A percentile compares a stretch with the other conserved stretches of the same genome.
These are phyloP conservation scores for Drosophila biarmipes DNA, from an alignment of 1,140 invertebrate species.

Conservation along the genomic window DNA sequence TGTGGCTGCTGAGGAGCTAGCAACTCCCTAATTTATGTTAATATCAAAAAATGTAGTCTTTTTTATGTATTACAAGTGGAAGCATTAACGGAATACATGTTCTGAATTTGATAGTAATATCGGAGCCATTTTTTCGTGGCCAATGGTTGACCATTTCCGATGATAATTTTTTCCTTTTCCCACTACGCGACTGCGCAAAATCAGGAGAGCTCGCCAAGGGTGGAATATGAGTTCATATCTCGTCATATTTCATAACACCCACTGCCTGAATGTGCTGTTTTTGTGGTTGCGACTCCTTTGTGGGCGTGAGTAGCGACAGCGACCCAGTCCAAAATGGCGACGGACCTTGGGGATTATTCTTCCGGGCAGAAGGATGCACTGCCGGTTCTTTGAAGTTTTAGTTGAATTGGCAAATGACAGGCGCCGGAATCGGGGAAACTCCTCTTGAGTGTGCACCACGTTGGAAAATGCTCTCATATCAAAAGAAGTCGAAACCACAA, in stretches of 20 bases:
- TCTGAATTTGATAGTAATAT: too few relatives aligned
- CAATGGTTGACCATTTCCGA: constrained; percentile 2
- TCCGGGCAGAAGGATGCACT: constrained; percentile 1
- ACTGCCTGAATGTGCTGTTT: constrained; percentile 1
- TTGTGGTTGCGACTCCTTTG: constrained; percentile 14
- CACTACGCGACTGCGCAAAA: constrained; percentile 62
- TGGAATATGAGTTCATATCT: constrained; percentile 76
- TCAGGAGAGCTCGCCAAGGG: constrained; percentile 16
- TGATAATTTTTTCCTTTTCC: constrained; percentile 1
- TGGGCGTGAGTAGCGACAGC: constrained; percentile 45
- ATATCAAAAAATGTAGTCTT: too few relatives aligned
- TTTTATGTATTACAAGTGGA: too few relatives aligned
- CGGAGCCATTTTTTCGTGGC: constrained; percentile 1
- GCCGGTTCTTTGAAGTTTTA: constrained; percentile 60
- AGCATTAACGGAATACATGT: too few relatives aligned
- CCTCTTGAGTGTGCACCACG: constrained; percentile 32
- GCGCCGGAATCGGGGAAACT: constrained; percentile 4
- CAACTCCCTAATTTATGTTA: too few relatives aligned
- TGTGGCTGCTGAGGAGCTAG: background rate
- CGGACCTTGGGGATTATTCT: constrained; percentile 2
- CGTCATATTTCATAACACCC: constrained; percentile 74
- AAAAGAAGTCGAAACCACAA: constrained; percentile 81
- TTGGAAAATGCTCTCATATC: constrained; percentile 64
- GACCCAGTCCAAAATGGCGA: constrained; percentile 56
- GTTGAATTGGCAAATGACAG: constrained; percentile 58